Evolutionary conservation across 2,888 invertebrate genomes (phyloP), one percentile per base, ranked within the genome.

Genomic region (Neria commutata): DNA sequence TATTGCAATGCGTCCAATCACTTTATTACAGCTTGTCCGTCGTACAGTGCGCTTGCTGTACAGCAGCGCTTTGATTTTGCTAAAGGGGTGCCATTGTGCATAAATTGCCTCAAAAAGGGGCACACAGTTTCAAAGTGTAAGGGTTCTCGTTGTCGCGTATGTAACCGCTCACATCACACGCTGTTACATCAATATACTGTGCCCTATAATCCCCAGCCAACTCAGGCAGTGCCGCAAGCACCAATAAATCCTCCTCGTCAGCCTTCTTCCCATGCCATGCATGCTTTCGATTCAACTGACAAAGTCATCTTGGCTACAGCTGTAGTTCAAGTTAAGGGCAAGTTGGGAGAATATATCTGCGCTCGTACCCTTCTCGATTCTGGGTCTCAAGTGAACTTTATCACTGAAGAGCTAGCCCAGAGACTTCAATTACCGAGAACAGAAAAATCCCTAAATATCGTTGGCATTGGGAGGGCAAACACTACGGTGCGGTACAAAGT

Each of bases 311-410:
- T 52, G 2, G 52, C 52, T 14, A 52, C 52, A 5, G 52, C 52
- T 2, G 37, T 40, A 6, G 40, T 52, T 3, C 16, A 37, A 6
- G 26, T 52, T 4, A 25, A 24, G 17, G 19, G 23, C 23, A 23
- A 8, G 5, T 37, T 21, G n/a, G 50, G 52, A 8, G 21, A 52
- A 16, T 37, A 6, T 6, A 11, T 24, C 17, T 33, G 19, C 6
- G 51, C 52, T 5, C 19, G 57, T 29, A 46, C 46, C 4, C 29
- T 57, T 14, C 24, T 57, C n/a, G 58, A 53, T 33, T 52, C 58
- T 6, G 52, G 46, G 11, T 53, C 47, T 2, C 53, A 53, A 53
- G 1, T 53, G 10, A 58, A 53, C 34, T 58, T 52, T 26, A 58
- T 58, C 1, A 46, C 53, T 21, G 58, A 34, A 23, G 47, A 53